These are phyloP conservation scores for Tetranychus piercei DNA, from an alignment of 2,888 invertebrate genomes.

Conservation along the genomic window DNA sequence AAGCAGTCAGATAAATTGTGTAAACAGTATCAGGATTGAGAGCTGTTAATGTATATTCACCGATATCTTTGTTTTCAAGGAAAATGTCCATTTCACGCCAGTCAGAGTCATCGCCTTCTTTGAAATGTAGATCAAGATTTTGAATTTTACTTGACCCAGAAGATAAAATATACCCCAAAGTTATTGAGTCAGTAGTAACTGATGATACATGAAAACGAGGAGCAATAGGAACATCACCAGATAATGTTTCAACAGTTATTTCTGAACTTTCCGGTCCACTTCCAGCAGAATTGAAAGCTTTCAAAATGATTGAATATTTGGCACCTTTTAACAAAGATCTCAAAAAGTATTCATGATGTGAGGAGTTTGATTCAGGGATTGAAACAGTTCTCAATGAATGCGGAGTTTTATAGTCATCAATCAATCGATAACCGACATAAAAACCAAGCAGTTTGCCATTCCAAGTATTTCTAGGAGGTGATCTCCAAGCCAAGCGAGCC, in stretches of 20 bases:
- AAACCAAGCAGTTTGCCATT: conserved; percentile 27
- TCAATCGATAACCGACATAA: conserved; percentile 24
- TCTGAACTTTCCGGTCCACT: conserved; percentile 27
- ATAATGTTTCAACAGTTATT: conserved; percentile 25
- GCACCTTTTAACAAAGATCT: conserved; percentile 25
- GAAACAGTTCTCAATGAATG: conserved; percentile 23
- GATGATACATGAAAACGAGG: conserved; percentile 26
- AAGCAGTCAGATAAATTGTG: conserved; percentile 8
- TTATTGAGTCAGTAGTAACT: conserved; percentile 17
- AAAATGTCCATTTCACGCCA: conserved; percentile 19
- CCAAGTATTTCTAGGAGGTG: conserved; percentile 26
- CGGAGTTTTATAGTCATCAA: neutral
- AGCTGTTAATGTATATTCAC: conserved; percentile 6
- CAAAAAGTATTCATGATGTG: conserved; percentile 25
- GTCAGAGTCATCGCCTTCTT: conserved; percentile 22
- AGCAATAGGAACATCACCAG: conserved; percentile 28
- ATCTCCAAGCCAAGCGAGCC: conserved; percentile 26
- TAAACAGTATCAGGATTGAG: conserved; percentile 5
- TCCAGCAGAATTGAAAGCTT: conserved; percentile 27
- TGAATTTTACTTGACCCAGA: neutral
- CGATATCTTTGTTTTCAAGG: conserved; percentile 8
- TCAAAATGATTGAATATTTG: conserved; percentile 27
- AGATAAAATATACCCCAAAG: neutral
- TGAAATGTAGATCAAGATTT: neutral
- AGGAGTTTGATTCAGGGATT: neutral